Evolutionary conservation across 53 echinoderm and acorn worm genomes (phyloP).

Genomic region (Temnopleurus reevesii): DNA sequence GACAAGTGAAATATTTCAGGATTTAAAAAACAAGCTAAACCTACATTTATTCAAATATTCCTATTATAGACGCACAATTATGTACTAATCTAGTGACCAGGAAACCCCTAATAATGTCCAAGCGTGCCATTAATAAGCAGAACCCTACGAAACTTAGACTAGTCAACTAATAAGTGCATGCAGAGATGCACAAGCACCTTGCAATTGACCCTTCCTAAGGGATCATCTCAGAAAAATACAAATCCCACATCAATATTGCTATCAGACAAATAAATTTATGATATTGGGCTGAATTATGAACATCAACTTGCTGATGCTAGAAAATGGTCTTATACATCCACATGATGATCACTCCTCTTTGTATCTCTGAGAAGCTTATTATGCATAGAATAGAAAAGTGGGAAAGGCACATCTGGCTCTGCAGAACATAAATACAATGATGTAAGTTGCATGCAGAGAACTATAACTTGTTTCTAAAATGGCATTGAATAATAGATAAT

Average conservation of each 20-base stretch:
- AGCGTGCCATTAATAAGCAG: too few relatives aligned
- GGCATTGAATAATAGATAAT: too few relatives aligned
- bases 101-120: too few relatives aligned
- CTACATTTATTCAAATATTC: too few relatives aligned
- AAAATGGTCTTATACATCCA: neutral
- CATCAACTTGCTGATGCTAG: neutral
- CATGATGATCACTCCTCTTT: neutral
- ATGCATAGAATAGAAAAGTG: neutral
- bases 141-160: neutral
- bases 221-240: slow-evolving; percentile 11
- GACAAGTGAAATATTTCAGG: too few relatives aligned
- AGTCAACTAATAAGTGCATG: neutral
- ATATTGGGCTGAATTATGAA: neutral
- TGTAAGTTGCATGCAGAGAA: too few relatives aligned
- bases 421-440: too few relatives aligned
- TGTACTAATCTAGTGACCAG: too few relatives aligned
- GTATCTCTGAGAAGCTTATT: neutral
- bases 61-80: too few relatives aligned
- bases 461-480: too few relatives aligned
- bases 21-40: too few relatives aligned
- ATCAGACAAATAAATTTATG: neutral
- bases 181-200: slow-evolving; percentile 11
- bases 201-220: slow-evolving; percentile 23
- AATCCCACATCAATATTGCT: neutral
- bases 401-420: slow-evolving; percentile 5